A percentile compares a stretch with the other conserved stretches of the same genome.
Evolutionary conservation across 2,113 vertebrate genomes (phyloP).

Genomic region (Eleginops maclovinus): DNA sequence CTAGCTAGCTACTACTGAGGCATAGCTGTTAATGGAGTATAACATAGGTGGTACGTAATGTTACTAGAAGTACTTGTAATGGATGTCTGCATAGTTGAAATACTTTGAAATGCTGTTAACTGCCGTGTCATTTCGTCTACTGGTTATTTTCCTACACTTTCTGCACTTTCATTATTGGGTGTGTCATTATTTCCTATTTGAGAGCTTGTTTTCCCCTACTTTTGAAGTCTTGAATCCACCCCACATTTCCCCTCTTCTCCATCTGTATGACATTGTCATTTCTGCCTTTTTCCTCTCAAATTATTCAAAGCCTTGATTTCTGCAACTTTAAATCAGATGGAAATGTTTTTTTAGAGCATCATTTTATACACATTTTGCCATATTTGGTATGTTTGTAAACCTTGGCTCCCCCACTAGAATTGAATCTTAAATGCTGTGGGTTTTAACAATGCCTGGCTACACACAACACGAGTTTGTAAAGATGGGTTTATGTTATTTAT

Average conservation of each 20-base stretch:
- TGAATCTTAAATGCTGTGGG: slow-evolving; percentile 26
- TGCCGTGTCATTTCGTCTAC: not conserved
- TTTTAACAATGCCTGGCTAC: slow-evolving; percentile 48
- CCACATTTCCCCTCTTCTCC: not conserved
- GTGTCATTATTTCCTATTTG: not conserved
- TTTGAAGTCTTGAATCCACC: not conserved
- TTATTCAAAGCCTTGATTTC: not conserved
- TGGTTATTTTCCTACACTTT: not conserved
- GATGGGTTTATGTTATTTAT: slow-evolving; percentile 13
- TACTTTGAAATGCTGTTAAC: not conserved
- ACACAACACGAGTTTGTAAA: slow-evolving; percentile 19
- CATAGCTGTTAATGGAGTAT: not conserved
- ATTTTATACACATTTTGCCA: slow-evolving; percentile 16
- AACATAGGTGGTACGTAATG: not conserved
- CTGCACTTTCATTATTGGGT: not conserved
- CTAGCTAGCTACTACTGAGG: not conserved
- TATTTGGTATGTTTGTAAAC: slow-evolving; percentile 39
- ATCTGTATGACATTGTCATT: not conserved
- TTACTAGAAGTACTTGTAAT: not conserved
- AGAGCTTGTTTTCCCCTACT: not conserved
- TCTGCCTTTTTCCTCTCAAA: not conserved
- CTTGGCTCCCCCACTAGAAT: slow-evolving; percentile 13
- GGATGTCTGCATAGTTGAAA: not conserved
- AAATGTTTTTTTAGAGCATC: slow-evolving; percentile 13
- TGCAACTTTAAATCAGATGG: not conserved